Evolutionary conservation across 2,888 invertebrate genomes (phyloP).

Genomic region (Harmothoe impar): DNA sequence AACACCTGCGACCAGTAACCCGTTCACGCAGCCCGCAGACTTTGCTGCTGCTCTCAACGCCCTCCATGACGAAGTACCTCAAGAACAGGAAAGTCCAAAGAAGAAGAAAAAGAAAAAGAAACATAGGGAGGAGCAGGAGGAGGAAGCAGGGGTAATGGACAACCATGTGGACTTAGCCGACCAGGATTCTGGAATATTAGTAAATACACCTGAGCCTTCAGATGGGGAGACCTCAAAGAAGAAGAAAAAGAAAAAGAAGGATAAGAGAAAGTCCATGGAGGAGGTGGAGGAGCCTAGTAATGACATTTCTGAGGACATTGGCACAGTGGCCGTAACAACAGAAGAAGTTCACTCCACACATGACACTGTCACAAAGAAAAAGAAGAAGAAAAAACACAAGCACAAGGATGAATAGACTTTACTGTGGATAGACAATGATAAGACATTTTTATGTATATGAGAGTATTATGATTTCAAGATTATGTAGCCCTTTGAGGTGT

Average conservation of each 20-base stretch:
- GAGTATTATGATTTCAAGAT: too few species aligned
- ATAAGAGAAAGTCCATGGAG: neutral
- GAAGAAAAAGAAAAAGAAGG: neutral
- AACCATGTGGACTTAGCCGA: neutral
- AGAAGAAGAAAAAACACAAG: constrained; percentile 16
- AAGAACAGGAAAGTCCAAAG: neutral
- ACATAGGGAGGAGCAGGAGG: neutral
- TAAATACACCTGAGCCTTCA: neutral
- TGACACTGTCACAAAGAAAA: neutral
- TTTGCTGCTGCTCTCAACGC: neutral
- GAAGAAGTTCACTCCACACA: neutral
- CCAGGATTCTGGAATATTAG: neutral
- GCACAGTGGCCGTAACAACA: neutral
- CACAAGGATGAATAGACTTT: neutral
- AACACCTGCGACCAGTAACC: neutral
- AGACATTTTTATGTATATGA: too few species aligned
- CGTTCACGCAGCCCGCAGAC: neutral
- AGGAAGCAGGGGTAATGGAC: neutral
- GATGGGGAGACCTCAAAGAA: neutral
- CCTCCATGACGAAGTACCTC: neutral
- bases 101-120: constrained; percentile 44
- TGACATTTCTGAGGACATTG: neutral
- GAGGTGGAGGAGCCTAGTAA: neutral
- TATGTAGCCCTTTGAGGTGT: too few species aligned
- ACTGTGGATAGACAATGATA: too few species aligned